Base-by-base conservation (phyloP, 92 coral and sea anemone genomes). In the Porites lobata region DNA sequence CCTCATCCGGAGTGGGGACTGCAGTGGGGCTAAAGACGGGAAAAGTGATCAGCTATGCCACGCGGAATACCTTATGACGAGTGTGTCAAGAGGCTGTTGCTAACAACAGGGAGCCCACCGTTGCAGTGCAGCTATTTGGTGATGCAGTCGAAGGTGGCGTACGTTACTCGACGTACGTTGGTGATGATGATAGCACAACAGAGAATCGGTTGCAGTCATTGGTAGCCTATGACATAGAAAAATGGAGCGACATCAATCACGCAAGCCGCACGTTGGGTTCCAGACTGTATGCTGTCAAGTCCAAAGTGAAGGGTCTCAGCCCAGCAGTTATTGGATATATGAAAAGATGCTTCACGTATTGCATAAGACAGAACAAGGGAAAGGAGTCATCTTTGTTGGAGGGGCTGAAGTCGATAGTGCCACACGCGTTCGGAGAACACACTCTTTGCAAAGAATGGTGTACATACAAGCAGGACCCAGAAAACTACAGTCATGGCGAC, bases 391-490 rank as follows among this genome's bases (percentile, higher is more conserved):
- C 75, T 21, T 32, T 88, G 20, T 14, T 29, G 51, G 72, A 70
- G 66, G 77, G 79, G 18, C 18, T 82, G 51, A 9, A 21, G 54
- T 43, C 75, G 24, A 81, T 88, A 69, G 76, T 89, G 21, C 92
- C 92, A 6, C 89, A 89, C n/a, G 89, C 92, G 10, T 83, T 89
- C 57, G 89, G 92, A 20, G 85, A 83, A 14, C 92, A 83, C 65
- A 61, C 56, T 32, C 21, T 65, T 17, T 89, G 92, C 66, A 75
- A 81, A 22, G 78, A 66, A 15, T 89, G 92, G 92, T 89, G 92
- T 70, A 75, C 58, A 76, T 59, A 81, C 88, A 53, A 73, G 53
- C 20, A 43, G 0, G 89, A 89, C 21, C 89, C 82, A 13, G 61
- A 1, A 43, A 68, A 68, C 18, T 68, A 68, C 50, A 3, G 72